phyloP scores from a whole-genome alignment of 2,113 vertebrate genomes.

The Epinephelus cyanopodus region DNA sequence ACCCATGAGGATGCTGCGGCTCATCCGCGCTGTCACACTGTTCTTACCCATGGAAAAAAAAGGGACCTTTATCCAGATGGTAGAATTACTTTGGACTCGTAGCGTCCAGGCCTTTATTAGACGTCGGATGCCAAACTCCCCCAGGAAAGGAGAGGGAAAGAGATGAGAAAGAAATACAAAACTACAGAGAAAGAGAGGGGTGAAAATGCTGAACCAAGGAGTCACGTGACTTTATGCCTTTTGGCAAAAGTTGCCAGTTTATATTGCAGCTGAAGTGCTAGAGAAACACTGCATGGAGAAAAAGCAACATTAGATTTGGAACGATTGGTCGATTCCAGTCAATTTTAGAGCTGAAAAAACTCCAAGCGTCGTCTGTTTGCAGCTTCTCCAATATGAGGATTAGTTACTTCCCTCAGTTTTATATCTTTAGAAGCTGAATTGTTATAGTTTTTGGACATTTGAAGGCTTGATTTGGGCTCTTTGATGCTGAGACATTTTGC shows the following conservation, averaged over 20 bases:
- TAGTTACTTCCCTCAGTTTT: not conserved
- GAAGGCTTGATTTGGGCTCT: not conserved
- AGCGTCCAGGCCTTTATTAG: constrained; percentile 63
- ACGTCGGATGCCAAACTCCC: constrained; percentile 52
- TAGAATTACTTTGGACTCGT: constrained; percentile 61
- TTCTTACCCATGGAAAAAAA: constrained; percentile 59
- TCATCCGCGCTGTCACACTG: constrained; percentile 41
- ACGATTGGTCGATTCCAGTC: no score
- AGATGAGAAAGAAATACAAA: constrained; percentile 47
- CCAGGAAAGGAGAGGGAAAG: constrained; percentile 26
- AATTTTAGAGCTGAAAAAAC: not conserved
- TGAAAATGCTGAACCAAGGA: constrained; percentile 69
- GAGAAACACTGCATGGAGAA: constrained; percentile 21
- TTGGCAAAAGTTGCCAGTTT: constrained; percentile 58
- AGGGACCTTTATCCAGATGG: constrained; percentile 70
- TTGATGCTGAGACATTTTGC: not conserved
- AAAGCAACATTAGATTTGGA: constrained; percentile 16
- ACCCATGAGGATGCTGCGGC: constrained; percentile 31
- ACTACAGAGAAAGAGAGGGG: not conserved
- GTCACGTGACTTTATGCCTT: constrained; percentile 62
- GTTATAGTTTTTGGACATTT: not conserved
- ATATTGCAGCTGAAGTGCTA: constrained; percentile 41
- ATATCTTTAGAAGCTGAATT: not conserved
- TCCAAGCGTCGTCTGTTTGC: not conserved
- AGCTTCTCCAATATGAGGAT: not conserved